Evolutionary conservation across 2,888 invertebrate species (phyloP).

Genomic region (Apeira syringaria): DNA sequence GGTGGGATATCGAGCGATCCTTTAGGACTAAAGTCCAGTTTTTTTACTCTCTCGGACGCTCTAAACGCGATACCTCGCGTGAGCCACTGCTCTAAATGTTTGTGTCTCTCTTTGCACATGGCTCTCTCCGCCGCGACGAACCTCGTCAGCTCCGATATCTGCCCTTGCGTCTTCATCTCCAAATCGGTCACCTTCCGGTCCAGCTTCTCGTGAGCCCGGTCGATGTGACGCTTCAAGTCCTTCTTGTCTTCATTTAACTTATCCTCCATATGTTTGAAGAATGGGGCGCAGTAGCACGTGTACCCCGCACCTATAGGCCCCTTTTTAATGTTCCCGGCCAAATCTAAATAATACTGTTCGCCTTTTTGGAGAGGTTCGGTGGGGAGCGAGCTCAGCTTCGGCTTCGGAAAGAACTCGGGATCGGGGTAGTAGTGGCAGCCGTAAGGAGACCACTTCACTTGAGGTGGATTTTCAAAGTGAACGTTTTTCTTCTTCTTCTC

Average conservation of each 20-base stretch:
- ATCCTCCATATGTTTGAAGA: conserved; percentile 94
- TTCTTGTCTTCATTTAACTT: conserved; percentile 91
- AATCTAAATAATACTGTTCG: conserved; percentile 96
- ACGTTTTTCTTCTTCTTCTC: conserved; percentile 79
- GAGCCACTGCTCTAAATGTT: conserved; percentile 88
- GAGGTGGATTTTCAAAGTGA: conserved; percentile 77
- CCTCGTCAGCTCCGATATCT: conserved; percentile 87
- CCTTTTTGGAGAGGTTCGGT: conserved; percentile 93
- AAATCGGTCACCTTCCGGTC: conserved; percentile 92
- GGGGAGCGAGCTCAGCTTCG: conserved; percentile 93
- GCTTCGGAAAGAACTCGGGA: conserved; percentile 92
- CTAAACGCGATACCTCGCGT: conserved; percentile 85
- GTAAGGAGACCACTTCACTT: conserved; percentile 92
- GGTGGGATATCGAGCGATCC: conserved; percentile 82
- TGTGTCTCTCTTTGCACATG: conserved; percentile 85
- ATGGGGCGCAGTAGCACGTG: conserved; percentile 96
- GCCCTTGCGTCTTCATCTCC: conserved; percentile 88
- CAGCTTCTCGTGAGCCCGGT: conserved; percentile 90
- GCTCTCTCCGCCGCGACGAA: conserved; percentile 86
- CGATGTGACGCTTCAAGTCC: conserved; percentile 90
- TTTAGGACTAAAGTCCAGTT: conserved; percentile 75
- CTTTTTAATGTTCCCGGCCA: conserved; percentile 97
- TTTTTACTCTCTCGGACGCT: conserved; percentile 76
- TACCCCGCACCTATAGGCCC: conserved; percentile 97
- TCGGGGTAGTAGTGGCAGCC: conserved; percentile 96